Base-by-base conservation (phyloP, 2,113 vertebrate species). In the Gadus chalcogrammus region DNA sequence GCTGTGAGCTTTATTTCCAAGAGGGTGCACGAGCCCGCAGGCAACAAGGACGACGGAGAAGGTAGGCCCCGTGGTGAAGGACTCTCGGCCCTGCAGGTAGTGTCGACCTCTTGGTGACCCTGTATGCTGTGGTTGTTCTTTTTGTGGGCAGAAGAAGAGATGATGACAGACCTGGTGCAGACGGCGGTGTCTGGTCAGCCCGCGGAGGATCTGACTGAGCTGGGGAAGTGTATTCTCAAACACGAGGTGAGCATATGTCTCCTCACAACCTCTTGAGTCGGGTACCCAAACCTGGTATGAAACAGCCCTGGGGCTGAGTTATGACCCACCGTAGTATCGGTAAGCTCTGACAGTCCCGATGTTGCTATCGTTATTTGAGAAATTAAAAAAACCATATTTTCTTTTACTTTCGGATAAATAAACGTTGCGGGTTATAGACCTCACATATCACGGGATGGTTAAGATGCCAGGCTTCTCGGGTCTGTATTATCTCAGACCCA, bases 171-270 rank as follows among this genome's bases (percentile, higher is more conserved):
- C 35, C 89, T 93, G 1, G 84, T 92, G 35, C 94, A 76, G 83
- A 84, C 73, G 0, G 56, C 17, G 24, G 87, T 79, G 31, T 6
- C 86, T 0, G 61, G 83, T 0, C 85, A 88, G 13, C 42, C 84
- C 70, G 75, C 84, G 38, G 91, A 91, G 1, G 97, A 98, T 76
- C 92, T 99, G 64, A 97, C 95, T 0, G 96, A 98, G 71, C 91
- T 99, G 0, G 97, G 97, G 66, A 98, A 96, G 79, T 94, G 94
- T 72, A 90, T 99, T 66, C 88, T 94, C 87, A 93, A 94, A 69
- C 91, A 95, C 27, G 97, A 99, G 95, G 97, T 97, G 76, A 85
- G 71, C 31, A 35, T 35, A 5, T 35, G 6, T 35, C 31, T 35
- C 31, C 31, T 35, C 31, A 35, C 31, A 4, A 35, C 31, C 31